Percentiles rank a stretch among this genome's conserved stretches.
Conservation (phyloP, 2,113 vertebrate species). For the Erpornis zantholeuca region DNA sequence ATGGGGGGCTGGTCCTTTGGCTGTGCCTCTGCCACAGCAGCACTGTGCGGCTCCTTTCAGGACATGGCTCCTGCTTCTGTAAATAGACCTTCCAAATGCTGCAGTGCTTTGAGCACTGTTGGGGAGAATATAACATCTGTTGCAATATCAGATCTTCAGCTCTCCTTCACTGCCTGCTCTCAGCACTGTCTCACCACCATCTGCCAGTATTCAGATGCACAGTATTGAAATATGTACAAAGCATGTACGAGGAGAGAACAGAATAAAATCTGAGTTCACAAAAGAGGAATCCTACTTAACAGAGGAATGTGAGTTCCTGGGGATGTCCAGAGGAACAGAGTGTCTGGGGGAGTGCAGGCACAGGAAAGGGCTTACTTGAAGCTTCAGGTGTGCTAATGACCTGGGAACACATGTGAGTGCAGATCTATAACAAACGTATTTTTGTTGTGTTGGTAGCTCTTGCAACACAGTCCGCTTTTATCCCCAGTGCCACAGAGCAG, state of each 20-base stretch:
- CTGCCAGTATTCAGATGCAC: background rate
- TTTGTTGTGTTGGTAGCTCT: background rate
- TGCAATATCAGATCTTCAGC: background rate
- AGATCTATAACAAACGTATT: background rate
- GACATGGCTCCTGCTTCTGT: background rate
- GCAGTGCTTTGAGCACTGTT: background rate
- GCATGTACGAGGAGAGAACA: background rate
- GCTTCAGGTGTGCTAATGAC: background rate
- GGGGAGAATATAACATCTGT: background rate
- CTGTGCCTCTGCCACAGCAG: background rate
- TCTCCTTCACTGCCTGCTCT: background rate
- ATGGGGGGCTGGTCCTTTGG: background rate
- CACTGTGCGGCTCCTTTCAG: background rate
- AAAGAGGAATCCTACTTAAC: background rate
- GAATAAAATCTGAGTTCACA: background rate
- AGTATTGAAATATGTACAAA: background rate
- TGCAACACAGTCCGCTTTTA: background rate
- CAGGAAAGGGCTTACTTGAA: background rate
- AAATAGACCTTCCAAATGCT: background rate
- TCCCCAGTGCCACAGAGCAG: background rate
- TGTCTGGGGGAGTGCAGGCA: background rate
- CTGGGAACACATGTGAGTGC: background rate
- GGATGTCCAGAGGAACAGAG: background rate
- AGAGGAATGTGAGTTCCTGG: background rate
- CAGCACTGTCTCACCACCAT: background rate